Percentiles rank a stretch among this genome's conserved stretches.
phyloP scores from a whole-genome alignment of 2,113 vertebrate species.

The Malurus cyaneus region DNA sequence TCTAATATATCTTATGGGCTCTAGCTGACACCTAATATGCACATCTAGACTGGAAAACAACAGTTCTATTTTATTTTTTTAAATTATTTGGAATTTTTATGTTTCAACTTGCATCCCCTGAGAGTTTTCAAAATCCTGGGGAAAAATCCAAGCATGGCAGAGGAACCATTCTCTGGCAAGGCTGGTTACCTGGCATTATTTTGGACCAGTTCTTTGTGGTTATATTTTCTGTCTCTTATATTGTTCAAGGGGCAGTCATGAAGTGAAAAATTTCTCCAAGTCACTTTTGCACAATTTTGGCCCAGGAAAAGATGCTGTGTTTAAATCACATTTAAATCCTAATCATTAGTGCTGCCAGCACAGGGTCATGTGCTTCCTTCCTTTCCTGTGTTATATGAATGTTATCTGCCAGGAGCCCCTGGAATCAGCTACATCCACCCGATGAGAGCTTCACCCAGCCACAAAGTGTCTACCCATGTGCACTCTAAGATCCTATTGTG shows the following conservation, averaged over 20 bases:
- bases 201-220: neutral
- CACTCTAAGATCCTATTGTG: neutral
- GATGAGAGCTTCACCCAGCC: neutral
- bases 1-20: neutral
- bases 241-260: neutral
- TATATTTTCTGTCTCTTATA: neutral
- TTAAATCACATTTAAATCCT: neutral
- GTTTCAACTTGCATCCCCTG: neutral
- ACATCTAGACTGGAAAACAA: neutral
- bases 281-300: neutral
- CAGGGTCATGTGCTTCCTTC: neutral
- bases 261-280: neutral
- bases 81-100: neutral
- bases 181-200: neutral
- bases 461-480: neutral
- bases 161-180: neutral
- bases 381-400: neutral
- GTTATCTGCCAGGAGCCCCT: neutral
- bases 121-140: neutral
- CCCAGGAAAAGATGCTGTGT: neutral
- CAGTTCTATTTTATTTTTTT: neutral
- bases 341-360: neutral
- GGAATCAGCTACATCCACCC: neutral
- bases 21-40: neutral
- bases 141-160: neutral